A percentile compares a stretch with the other conserved stretches of the same genome.
Evolutionary conservation across 1,140 invertebrate genomes (phyloP).

Genomic region (Popillia japonica): DNA sequence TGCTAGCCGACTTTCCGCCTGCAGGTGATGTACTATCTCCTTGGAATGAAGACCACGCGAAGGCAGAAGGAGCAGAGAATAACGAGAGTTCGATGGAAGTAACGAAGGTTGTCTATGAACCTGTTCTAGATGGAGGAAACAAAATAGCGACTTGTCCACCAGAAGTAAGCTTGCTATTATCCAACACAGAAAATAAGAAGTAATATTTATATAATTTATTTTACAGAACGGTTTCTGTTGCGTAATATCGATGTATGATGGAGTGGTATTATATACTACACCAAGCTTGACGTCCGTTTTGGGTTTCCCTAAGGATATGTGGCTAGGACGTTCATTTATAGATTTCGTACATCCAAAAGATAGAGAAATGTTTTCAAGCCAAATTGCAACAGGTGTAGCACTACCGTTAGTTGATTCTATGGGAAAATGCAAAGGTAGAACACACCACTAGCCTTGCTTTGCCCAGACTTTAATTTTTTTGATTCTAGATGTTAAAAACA

Average conservation of each 20-base stretch:
- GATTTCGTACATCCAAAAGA: constrained; percentile 87
- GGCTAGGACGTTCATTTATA: constrained; percentile 85
- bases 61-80: constrained; percentile 51
- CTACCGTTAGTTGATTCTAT: constrained; percentile 63
- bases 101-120: constrained; percentile 47
- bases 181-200: background rate
- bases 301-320: constrained; percentile 84
- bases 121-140: constrained; percentile 48
- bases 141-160: constrained; percentile 40
- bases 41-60: constrained; percentile 44
- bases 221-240: constrained; percentile 77
- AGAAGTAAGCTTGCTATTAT: constrained; percentile 41
- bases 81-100: constrained; percentile 54
- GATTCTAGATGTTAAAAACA: constrained; percentile 55
- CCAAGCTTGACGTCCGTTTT: constrained; percentile 73
- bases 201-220: background rate
- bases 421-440: constrained; percentile 54
- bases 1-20: constrained; percentile 50
- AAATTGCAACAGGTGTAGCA: constrained; percentile 65
- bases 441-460: background rate
- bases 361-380: constrained; percentile 63
- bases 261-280: constrained; percentile 80
- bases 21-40: constrained; percentile 52
- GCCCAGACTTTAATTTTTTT: constrained; percentile 24
- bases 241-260: constrained; percentile 83